Percentiles rank a stretch among this genome's conserved stretches.
phyloP scores from a whole-genome alignment of 1,140 invertebrate genomes.

The Telenomus remus region DNA sequence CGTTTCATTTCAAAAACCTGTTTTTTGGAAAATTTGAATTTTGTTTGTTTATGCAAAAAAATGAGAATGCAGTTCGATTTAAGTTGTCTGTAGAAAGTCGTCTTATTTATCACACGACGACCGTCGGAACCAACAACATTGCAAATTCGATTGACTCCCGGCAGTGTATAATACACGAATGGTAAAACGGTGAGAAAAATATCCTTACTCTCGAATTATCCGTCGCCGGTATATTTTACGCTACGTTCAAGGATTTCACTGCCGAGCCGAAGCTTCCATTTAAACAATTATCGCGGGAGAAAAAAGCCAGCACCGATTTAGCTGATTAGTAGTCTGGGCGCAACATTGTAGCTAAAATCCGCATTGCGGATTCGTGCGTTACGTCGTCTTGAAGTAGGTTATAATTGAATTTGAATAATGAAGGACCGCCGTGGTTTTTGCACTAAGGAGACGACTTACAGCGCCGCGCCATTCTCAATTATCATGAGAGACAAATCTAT shows the following conservation, averaged over 20 bases:
- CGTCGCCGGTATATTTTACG: too few species aligned
- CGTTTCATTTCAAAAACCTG: too few species aligned
- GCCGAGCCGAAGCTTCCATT: conserved; percentile 4
- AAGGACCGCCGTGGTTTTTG: conserved; percentile 17
- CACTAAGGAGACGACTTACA: conserved; percentile 45
- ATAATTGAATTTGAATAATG: conserved; percentile 42
- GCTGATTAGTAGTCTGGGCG: conserved; percentile 16
- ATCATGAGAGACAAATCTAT: conserved; percentile 53
- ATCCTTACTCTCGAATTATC: too few species aligned
- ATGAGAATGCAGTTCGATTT: too few species aligned
- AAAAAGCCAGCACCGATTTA: conserved; percentile 20
- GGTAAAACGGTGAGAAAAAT: too few species aligned
- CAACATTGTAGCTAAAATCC: conserved; percentile 3
- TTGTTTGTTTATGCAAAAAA: too few species aligned
- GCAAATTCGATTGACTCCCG: too few species aligned
- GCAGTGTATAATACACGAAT: too few species aligned
- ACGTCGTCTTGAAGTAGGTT: conserved; percentile 22
- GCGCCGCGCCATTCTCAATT: conserved; percentile 41
- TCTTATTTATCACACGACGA: too few species aligned
- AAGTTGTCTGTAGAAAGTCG: too few species aligned
- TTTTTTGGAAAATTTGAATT: too few species aligned
- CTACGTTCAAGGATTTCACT: not conserved
- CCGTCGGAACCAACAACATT: too few species aligned
- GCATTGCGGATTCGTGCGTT: conserved; percentile 7
- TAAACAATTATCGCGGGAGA: conserved; percentile 6